Evolutionary conservation across 2,888 invertebrate species (phyloP).

Genomic region (Pristionchus maxplancki): DNA sequence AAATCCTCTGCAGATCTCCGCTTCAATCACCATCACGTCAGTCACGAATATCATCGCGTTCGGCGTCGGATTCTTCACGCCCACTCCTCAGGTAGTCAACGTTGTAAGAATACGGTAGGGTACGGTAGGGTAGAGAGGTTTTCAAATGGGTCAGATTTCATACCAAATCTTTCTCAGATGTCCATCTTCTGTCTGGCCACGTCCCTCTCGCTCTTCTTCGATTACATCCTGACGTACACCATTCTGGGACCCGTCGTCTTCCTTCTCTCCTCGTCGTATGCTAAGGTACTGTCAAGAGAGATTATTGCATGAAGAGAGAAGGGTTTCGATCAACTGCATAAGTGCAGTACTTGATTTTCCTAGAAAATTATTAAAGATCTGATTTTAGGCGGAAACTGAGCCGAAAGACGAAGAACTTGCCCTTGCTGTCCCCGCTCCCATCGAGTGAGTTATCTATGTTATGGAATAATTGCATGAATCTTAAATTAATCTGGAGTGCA

Average conservation of each 20-base stretch:
- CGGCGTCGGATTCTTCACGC: conserved; percentile 74
- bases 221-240: conserved; percentile 76
- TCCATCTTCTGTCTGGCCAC: conserved; percentile 75
- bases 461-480: too few relatives aligned
- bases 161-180: conserved; percentile 63
- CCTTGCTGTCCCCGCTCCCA: background rate
- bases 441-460: background rate
- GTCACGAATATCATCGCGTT: conserved; percentile 76
- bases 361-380: background rate
- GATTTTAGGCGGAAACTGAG: conserved; percentile 4
- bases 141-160: too few relatives aligned
- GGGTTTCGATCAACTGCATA: background rate
- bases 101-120: too few relatives aligned
- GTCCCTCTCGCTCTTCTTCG: conserved; percentile 73
- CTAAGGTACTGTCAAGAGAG: background rate
- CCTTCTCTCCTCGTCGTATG: conserved; percentile 52
- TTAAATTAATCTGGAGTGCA: too few relatives aligned
- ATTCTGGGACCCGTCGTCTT: conserved; percentile 66
- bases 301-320: background rate
- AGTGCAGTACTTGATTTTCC: background rate
- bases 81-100: conserved; percentile 72
- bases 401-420: conserved; percentile 17
- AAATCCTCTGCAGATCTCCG: conserved; percentile 53
- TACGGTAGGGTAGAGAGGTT: too few relatives aligned
- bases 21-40: conserved; percentile 76